phyloP scores from a whole-genome alignment of 2,888 invertebrate species.

The Cacoxenus indagator region DNA sequence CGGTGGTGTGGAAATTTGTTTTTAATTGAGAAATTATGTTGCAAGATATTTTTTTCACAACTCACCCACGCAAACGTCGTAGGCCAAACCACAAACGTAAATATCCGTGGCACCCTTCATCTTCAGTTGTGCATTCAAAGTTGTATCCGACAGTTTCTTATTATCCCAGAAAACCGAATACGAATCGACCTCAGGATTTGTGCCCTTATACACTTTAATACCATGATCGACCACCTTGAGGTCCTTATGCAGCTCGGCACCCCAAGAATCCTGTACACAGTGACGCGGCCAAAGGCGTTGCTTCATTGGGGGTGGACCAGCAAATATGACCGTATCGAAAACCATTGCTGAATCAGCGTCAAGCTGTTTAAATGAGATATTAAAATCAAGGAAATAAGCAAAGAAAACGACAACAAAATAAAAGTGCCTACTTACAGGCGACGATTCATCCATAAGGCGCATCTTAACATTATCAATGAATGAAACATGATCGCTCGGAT shows the following conservation, averaged over 20 bases:
- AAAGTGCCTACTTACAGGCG: conserved; percentile 74
- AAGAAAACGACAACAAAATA: conserved; percentile 22
- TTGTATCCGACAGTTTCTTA: conserved; percentile 89
- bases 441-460: conserved; percentile 80
- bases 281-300: conserved; percentile 97
- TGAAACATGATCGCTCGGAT: conserved; percentile 86
- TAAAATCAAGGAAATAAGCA: not conserved
- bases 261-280: conserved; percentile 96
- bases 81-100: conserved; percentile 94
- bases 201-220: conserved; percentile 90
- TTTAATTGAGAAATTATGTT: too few relatives aligned
- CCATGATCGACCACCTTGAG: conserved; percentile 84
- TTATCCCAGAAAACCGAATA: conserved; percentile 99
- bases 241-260: conserved; percentile 91
- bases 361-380: conserved; percentile 70
- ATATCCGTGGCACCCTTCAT: conserved; percentile 89
- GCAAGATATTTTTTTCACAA: too few relatives aligned
- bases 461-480: conserved; percentile 93
- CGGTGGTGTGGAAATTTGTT: not conserved
- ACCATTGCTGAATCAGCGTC: conserved; percentile 83
- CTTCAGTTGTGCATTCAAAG: conserved; percentile 84
- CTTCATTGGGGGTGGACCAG: conserved; percentile 85
- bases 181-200: conserved; percentile 94
- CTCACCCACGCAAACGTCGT: conserved; percentile 93
- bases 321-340: conserved; percentile 94